phyloP scores from a whole-genome alignment of 1,140 invertebrate genomes.

The Drosophila pseudoananassae region DNA sequence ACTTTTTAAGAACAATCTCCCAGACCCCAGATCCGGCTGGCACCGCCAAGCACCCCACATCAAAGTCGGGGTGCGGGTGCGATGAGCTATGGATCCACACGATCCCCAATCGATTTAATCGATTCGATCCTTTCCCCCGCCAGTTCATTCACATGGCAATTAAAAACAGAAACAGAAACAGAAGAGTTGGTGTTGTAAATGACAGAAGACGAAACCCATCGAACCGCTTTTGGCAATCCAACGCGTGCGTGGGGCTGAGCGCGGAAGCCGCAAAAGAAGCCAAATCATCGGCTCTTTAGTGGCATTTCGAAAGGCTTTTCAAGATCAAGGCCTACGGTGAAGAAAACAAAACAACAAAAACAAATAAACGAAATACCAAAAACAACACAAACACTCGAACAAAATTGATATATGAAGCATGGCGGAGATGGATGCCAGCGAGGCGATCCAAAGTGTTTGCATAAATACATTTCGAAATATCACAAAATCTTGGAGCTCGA shows the following conservation, averaged over 20 bases:
- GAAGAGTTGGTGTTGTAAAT: conserved; percentile 21
- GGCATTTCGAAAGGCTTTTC: conserved; percentile 81
- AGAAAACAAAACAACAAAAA: conserved; percentile 12
- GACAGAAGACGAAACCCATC: conserved; percentile 29
- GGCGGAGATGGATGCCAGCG: conserved; percentile 65
- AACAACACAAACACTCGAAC: conserved; percentile 35
- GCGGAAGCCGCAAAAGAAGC: conserved; percentile 63
- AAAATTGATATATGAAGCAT: conserved; percentile 74
- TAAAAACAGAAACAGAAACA: conserved; percentile 24
- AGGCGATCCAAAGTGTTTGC: conserved; percentile 64
- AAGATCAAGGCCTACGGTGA: conserved; percentile 69
- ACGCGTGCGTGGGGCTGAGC: conserved; percentile 58
- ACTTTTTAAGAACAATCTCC: conserved; percentile 53
- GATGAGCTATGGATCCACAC: conserved; percentile 14
- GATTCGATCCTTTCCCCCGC: conserved; percentile 58
- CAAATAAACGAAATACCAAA: conserved; percentile 12
- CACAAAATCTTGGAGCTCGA: conserved; percentile 42
- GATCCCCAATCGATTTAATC: too few species aligned
- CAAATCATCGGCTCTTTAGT: conserved; percentile 42
- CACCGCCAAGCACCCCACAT: conserved; percentile 62
- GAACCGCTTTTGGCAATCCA: conserved; percentile 34
- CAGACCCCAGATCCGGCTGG: conserved; percentile 67
- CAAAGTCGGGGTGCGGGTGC: conserved; percentile 14
- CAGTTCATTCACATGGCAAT: conserved; percentile 78
- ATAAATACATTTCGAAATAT: conserved; percentile 68